A percentile compares a stretch with the other conserved stretches of the same genome.
phyloP scores from a whole-genome alignment of 2,113 vertebrate genomes.

The Megaleporinus macrocephalus region DNA sequence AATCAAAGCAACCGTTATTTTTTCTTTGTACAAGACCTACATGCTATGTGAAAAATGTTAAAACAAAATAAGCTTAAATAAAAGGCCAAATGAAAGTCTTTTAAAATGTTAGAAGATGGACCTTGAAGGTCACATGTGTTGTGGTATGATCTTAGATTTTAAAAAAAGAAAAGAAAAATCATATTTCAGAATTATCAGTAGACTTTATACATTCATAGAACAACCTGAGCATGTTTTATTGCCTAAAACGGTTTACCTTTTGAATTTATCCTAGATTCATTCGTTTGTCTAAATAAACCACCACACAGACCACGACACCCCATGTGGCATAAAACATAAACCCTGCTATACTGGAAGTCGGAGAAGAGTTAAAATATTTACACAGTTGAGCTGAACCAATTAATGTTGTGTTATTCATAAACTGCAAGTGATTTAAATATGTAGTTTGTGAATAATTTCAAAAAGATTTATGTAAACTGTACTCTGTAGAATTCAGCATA shows the following conservation, averaged over 20 bases:
- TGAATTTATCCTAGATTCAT: no score
- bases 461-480: background rate
- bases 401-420: background rate
- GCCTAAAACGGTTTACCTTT: no score
- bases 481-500: no score
- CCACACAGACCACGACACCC: background rate
- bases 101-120: no score
- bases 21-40: background rate
- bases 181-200: background rate
- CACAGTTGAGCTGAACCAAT: background rate
- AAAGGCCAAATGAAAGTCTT: background rate
- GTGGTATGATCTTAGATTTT: no score
- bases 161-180: no score
- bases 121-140: no score
- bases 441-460: background rate
- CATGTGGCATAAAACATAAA: no score
- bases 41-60: background rate
- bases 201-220: background rate
- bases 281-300: background rate
- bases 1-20: background rate
- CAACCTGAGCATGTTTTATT: background rate
- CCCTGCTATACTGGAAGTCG: background rate
- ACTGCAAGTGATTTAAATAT: background rate
- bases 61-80: background rate
- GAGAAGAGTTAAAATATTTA: background rate